Evolutionary conservation across 2,888 invertebrate species (phyloP).

Genomic region (Belgica antarctica): DNA sequence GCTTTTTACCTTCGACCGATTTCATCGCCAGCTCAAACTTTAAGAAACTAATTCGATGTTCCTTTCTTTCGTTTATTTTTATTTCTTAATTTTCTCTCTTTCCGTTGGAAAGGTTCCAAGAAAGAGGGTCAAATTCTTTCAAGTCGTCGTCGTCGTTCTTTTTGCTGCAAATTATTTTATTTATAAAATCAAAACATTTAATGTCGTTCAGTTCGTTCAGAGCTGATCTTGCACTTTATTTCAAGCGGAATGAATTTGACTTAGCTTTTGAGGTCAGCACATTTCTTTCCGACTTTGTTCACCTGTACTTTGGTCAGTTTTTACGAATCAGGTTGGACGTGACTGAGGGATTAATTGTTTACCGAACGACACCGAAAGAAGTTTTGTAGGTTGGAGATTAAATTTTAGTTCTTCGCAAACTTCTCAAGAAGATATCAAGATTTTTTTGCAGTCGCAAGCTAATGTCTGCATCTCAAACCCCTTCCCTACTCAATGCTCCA

Average conservation of each 20-base stretch:
- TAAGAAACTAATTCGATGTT: constrained; percentile 7
- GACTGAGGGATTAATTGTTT: too few species aligned
- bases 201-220: not conserved
- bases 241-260: not conserved
- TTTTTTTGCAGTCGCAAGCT: too few species aligned
- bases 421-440: too few species aligned
- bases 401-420: too few species aligned
- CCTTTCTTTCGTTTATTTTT: constrained; percentile 24
- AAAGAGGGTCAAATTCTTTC: constrained; percentile 41
- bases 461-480: too few species aligned
- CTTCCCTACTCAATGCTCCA: too few species aligned
- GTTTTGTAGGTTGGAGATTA: too few species aligned
- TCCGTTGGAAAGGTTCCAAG: constrained; percentile 41
- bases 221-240: not conserved
- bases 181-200: not conserved
- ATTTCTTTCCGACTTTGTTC: not conserved
- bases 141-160: not conserved
- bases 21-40: not conserved
- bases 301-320: not conserved
- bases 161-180: not conserved
- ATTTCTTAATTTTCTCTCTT: constrained; percentile 30
- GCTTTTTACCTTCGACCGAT: constrained; percentile 26
- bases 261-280: not conserved
- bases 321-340: not conserved
- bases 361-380: too few species aligned